Base-by-base conservation (phyloP, 2,113 vertebrate species). In the Thalassarche chlororhynchos region DNA sequence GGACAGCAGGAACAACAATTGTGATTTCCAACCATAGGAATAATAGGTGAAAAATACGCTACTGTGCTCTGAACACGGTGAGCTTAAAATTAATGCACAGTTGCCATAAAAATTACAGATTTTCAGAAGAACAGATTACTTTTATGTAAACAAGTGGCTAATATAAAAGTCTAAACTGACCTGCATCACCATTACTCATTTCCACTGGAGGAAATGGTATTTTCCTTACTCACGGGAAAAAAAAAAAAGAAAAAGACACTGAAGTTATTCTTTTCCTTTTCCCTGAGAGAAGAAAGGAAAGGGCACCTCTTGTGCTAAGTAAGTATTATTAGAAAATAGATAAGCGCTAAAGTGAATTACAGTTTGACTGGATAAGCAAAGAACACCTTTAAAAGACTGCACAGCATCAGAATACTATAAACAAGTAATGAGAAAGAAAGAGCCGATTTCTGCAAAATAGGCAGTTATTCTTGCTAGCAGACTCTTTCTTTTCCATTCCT, bases 171-270 rank as follows among this genome's bases (percentile, higher is more conserved):
- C 70, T 72, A 51, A 90, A 66, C 9, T 88, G 94, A 90, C 70
- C 91, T 70, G 74, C 87, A 96, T 60, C 82, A 84, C 40, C 87
- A 94, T 91, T 96, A 90, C 66, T 94, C 87, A 95, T 84, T 74
- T 95, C 71, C 87, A 88, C 26, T 14, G 51, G 66, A 91, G 71
- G 95, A 96, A 97, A 91, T 8, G 3, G 66, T 57, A 70, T 86
- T 95, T 91, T 86, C 95, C 93, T 95, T 91, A 91, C 57, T 82
- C 42, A 29, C 14, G 42, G 23, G 54, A 4, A 36, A 74, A 4
- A n/a, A 88, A 78, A 61, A 61, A 25, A 25, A 61, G 23, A 81
- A 69, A 90, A 44, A 38, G 72, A 79, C 51, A 68, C 36, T 46
- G 21, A 62, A 95, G 44, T 32, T 83, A 80, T 51, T 79, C 20